Evolutionary conservation across 2,113 vertebrate species (phyloP), one percentile per base, ranked within the genome.

Genomic region (Mugil cephalus): DNA sequence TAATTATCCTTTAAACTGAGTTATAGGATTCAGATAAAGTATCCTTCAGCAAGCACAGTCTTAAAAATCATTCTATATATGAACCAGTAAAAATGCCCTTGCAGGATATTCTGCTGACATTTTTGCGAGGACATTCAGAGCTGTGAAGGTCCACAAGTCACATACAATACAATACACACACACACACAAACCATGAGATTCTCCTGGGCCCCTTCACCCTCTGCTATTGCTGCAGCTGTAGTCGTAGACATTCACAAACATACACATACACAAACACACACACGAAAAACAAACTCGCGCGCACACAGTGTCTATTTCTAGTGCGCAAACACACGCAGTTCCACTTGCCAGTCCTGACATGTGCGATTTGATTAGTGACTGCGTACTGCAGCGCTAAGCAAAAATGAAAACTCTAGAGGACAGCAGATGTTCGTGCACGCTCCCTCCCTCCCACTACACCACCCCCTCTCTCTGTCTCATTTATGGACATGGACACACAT

Each of bases 281-380:
- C 34, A 60, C 7, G n/a, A n/a, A n/a, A n/a, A n/a, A n/a, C n/a
- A n/a, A n/a, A 60, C 18, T 60, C 3, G 18, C 67, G 53, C 38
- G 56, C 77, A 54, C 56, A 64, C 82, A 69, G 19, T 63, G 36
- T 67, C 54, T 69, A 52, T 59, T 42, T 62, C 48, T 51, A 53
- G 72, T 63, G 74, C 73, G 84, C 80, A 82, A 56, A 74, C 47
- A 15, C 74, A 66, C 80, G 74, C 45, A 55, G 58, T 58, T 79
- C 69, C 77, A 85, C 82, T 88, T 84, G 84, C 80, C 82, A 86
- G 85, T 84, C 86, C 79, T 86, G 89, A 89, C 85, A 86, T 90
- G 87, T 90, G 84, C 82, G 80, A 88, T 91, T 92, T 92, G 90
- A 93, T 93, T 92, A 91, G 92, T 84, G 84, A 72, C 73, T 84